phyloP scores from a whole-genome alignment of 2,113 vertebrate genomes.

The Chaetodon trifascialis region DNA sequence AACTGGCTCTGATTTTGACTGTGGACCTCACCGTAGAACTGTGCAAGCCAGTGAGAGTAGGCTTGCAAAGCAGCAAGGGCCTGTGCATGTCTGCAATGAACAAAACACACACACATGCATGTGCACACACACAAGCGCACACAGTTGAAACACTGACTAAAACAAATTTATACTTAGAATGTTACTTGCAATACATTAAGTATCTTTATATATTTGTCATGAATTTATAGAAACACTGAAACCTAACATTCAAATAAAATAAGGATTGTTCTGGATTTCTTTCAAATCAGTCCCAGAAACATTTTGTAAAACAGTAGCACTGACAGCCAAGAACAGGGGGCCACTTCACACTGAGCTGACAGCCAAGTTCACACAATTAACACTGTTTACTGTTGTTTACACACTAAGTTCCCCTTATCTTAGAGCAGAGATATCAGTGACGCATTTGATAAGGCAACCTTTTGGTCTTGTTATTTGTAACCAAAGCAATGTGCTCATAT shows the following conservation, averaged over 20 bases:
- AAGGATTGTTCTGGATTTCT: neutral
- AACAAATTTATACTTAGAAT: neutral
- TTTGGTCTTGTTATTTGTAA: neutral
- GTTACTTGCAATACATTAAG: neutral
- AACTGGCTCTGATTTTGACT: constrained; percentile 93
- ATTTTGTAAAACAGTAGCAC: neutral
- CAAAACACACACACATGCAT: neutral
- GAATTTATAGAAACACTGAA: neutral
- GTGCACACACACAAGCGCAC: too few relatives aligned
- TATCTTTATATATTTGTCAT: neutral
- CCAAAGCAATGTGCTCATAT: neutral
- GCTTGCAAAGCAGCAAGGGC: constrained; percentile 96
- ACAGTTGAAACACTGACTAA: neutral
- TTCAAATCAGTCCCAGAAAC: neutral
- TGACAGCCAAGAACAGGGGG: neutral
- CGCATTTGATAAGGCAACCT: neutral
- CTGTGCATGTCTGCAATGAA: constrained; percentile 91
- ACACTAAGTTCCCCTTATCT: neutral
- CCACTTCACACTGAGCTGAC: neutral
- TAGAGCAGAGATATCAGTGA: too few relatives aligned
- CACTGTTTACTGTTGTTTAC: neutral
- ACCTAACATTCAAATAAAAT: neutral
- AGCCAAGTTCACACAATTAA: constrained; percentile 7
- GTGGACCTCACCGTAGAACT: constrained; percentile 96
- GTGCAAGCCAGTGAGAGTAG: constrained; percentile 96